A percentile compares a stretch with the other conserved stretches of the same genome.
Conservation (phyloP, 2,888 invertebrate genomes). For the Beris morrisii region DNA sequence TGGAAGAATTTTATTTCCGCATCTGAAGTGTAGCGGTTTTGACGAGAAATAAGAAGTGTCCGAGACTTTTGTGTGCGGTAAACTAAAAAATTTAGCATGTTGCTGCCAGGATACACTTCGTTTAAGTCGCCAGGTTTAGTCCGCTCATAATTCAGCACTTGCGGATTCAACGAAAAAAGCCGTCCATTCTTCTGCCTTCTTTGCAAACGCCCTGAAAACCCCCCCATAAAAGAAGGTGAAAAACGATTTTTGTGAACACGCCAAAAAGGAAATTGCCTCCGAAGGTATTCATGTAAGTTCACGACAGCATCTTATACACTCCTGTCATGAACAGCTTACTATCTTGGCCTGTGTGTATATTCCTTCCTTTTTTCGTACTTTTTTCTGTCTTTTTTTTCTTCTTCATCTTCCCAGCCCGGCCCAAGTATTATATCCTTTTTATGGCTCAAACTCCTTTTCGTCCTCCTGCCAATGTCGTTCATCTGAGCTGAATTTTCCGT, state of each 20-base stretch:
- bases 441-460: constrained; percentile 1
- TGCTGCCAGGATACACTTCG: background rate
- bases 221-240: constrained; percentile 1
- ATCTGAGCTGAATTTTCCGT: background rate
- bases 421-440: background rate
- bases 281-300: constrained; percentile 28
- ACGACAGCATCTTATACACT: constrained; percentile 29
- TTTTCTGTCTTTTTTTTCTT: background rate
- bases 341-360: constrained; percentile 8
- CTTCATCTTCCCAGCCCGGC: background rate
- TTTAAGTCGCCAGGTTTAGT: background rate
- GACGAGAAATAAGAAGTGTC: no score
- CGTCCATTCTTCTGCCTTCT: background rate
- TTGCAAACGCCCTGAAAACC: background rate
- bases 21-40: no score
- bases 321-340: constrained; percentile 32
- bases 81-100: constrained; percentile 27
- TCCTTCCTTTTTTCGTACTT: constrained; percentile 14
- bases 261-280: constrained; percentile 26
- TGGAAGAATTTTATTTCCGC: no score
- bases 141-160: constrained; percentile 22
- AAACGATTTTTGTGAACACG: constrained; percentile 19
- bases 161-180: background rate
- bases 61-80: background rate
- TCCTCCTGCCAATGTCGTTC: background rate